Evolutionary conservation across 2,113 vertebrate genomes (phyloP).

Genomic region (Antigone vipio): DNA sequence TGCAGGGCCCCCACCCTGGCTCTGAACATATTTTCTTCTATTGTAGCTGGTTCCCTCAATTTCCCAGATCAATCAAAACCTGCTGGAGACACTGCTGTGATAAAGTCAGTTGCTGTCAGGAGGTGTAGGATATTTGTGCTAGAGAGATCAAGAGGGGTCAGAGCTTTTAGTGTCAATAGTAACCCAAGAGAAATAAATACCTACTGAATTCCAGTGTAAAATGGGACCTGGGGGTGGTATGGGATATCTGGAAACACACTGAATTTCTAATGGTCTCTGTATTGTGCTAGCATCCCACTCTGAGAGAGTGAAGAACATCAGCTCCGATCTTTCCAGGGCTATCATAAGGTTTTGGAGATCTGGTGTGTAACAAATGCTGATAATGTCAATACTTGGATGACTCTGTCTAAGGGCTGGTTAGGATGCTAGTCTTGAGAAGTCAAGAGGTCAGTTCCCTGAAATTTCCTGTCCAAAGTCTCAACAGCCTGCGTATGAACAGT

Average conservation of each 20-base stretch:
- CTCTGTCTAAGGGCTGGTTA: neutral
- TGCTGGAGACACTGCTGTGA: constrained; percentile 24
- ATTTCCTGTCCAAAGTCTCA: neutral
- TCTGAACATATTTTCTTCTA: constrained; percentile 57
- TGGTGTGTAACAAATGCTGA: neutral
- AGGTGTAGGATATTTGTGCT: constrained; percentile 10
- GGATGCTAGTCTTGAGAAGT: neutral
- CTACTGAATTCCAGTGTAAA: neutral
- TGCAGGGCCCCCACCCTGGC: constrained; percentile 55
- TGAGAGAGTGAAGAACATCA: neutral
- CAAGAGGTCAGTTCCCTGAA: neutral
- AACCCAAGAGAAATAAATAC: neutral
- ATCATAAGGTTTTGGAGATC: neutral
- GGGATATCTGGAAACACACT: neutral
- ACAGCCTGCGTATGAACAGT: neutral
- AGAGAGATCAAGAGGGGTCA: neutral
- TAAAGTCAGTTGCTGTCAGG: neutral
- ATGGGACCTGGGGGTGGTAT: rapidly evolving
- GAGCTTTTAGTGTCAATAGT: neutral
- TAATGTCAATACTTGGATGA: neutral
- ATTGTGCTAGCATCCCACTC: neutral
- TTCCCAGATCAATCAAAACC: constrained; percentile 53
- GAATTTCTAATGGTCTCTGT: neutral
- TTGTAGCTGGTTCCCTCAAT: constrained; percentile 65
- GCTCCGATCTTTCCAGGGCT: neutral